phyloP scores from a whole-genome alignment of 2,888 invertebrate genomes.

The Crepidodera aurea region DNA sequence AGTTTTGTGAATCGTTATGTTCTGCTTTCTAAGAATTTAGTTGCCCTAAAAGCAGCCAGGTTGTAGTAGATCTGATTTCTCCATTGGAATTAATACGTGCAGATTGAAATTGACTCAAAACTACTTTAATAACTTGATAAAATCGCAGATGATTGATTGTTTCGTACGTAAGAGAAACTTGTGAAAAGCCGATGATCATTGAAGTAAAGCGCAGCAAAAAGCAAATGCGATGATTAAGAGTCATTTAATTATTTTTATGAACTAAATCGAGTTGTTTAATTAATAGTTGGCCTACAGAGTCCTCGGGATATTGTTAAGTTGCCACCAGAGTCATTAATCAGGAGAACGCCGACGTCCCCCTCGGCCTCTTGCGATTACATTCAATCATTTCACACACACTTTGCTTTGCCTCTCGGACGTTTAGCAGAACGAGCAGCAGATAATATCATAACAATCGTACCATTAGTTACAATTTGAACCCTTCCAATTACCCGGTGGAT shows the following conservation, averaged over 20 bases:
- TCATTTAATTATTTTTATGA: constrained; percentile 56
- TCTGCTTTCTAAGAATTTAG: no score
- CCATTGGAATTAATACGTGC: neutral
- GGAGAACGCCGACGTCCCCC: constrained; percentile 49
- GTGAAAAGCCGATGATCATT: constrained; percentile 34
- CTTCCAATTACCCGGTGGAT: constrained; percentile 12
- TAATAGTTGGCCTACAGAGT: constrained; percentile 53
- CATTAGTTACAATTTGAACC: constrained; percentile 22
- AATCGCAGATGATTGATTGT: constrained; percentile 26
- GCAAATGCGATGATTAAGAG: constrained; percentile 50
- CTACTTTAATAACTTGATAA: constrained; percentile 11
- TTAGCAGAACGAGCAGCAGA: constrained; percentile 35
- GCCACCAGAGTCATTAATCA: constrained; percentile 56
- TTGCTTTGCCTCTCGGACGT: constrained; percentile 34
- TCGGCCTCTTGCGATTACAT: constrained; percentile 46
- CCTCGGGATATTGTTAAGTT: constrained; percentile 55
- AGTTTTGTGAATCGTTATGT: no score
- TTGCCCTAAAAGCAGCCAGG: no score
- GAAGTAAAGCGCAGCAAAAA: constrained; percentile 26
- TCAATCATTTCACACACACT: constrained; percentile 51
- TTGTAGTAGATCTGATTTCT: no score
- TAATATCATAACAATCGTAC: constrained; percentile 34
- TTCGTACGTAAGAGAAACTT: constrained; percentile 16
- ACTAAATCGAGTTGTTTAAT: constrained; percentile 55
- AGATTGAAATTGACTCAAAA: neutral